phyloP scores from a whole-genome alignment of 2,797 vertebrate genomes.

The Myotis planiceps region DNA sequence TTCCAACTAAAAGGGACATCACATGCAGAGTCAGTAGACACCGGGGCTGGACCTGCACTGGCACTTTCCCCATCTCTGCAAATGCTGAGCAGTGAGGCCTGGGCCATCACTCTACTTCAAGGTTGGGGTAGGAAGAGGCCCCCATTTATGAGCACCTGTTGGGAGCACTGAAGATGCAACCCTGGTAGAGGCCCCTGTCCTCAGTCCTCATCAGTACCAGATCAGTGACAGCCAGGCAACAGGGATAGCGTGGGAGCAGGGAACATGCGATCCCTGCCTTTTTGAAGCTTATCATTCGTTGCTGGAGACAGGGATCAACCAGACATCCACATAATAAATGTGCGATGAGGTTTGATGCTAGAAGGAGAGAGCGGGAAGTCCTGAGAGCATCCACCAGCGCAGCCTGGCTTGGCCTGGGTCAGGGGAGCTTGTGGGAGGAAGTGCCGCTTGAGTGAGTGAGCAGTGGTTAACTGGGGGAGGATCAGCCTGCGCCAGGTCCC shows the following conservation, averaged over 20 bases:
- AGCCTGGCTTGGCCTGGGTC: neutral
- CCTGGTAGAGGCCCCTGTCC: neutral
- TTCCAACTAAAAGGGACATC: neutral
- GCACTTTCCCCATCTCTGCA: neutral
- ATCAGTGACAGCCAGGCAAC: neutral
- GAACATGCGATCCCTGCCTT: too few relatives aligned
- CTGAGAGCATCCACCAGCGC: neutral
- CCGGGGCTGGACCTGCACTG: neutral
- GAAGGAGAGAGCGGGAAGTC: neutral
- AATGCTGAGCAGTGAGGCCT: rapidly evolving
- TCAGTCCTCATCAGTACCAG: neutral
- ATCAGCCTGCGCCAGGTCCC: neutral
- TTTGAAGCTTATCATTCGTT: neutral
- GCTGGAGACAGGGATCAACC: neutral
- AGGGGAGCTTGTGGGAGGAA: neutral
- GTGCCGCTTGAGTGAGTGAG: neutral
- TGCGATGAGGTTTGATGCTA: neutral
- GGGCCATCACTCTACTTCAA: neutral
- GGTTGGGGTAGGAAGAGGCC: too few relatives aligned
- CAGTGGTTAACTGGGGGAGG: neutral
- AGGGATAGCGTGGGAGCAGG: neutral
- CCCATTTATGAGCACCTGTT: neutral
- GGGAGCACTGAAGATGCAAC: neutral
- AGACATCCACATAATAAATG: neutral
- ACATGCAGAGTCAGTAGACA: neutral